Evolutionary conservation across 2,888 invertebrate species (phyloP).

Genomic region (Pinctada fucata): DNA sequence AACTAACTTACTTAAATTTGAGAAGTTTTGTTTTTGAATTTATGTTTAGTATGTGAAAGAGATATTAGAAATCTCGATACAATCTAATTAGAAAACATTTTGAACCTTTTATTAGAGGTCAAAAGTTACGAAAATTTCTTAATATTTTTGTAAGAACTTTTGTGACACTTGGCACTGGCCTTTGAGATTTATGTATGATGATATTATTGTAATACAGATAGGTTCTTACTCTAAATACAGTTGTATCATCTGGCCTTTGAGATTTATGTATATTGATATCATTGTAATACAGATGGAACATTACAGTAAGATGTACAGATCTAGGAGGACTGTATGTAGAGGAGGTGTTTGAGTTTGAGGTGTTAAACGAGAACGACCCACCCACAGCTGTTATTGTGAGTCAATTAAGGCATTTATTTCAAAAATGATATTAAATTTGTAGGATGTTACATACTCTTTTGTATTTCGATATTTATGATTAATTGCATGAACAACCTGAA

Average conservation of each 20-base stretch:
- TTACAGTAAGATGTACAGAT: slow-evolving; percentile 52
- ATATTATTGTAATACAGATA: neutral
- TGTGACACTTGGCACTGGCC: no score
- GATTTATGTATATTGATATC: no score
- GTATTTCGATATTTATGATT: neutral
- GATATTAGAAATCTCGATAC: no score
- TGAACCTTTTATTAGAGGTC: no score
- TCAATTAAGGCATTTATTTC: neutral
- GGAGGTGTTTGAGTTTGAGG: slow-evolving; percentile 46
- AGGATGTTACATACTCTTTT: neutral
- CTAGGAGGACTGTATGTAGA: slow-evolving; percentile 49
- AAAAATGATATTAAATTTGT: neutral
- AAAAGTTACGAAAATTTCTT: no score
- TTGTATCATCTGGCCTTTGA: no score
- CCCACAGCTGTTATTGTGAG: slow-evolving; percentile 55
- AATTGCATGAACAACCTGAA: no score
- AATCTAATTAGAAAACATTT: no score
- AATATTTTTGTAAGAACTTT: no score
- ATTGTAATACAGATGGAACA: slow-evolving; percentile 47
- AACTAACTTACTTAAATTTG: no score
- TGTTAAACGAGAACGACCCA: slow-evolving; percentile 56
- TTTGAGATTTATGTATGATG: neutral
- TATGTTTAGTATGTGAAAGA: no score
- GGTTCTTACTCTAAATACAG: neutral
- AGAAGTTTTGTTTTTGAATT: no score